Evolutionary conservation across 1,140 invertebrate genomes (phyloP).

Genomic region (Lanistes nyassanus): DNA sequence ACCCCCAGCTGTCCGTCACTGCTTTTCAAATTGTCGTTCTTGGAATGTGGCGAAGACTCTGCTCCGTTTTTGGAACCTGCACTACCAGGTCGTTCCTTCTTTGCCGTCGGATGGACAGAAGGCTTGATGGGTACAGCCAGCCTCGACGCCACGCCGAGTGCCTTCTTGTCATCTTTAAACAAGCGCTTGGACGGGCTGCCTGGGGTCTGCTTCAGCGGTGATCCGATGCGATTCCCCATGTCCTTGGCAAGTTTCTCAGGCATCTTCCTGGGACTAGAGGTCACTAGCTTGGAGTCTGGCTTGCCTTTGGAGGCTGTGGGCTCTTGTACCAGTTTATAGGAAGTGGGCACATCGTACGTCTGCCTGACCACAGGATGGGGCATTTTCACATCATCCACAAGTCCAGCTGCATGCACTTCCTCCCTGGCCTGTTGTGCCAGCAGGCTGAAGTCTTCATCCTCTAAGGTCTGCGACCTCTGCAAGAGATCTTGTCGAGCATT

Average conservation of each 20-base stretch:
- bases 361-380: not conserved
- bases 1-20: too few relatives aligned
- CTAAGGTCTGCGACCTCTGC: conserved; percentile 51
- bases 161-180: conserved; percentile 56
- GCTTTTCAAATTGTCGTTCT: too few relatives aligned
- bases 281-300: conserved; percentile 15
- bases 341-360: not conserved
- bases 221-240: conserved; percentile 53
- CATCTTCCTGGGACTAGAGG: conserved; percentile 55
- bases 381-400: not conserved
- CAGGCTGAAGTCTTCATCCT: conserved; percentile 42
- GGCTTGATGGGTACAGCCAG: conserved; percentile 44
- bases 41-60: not conserved
- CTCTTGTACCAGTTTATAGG: not conserved
- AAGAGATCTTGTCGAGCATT: conserved; percentile 42
- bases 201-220: conserved; percentile 42
- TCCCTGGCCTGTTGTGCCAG: conserved; percentile 1
- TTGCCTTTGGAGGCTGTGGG: conserved; percentile 23
- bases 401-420: not conserved
- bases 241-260: conserved; percentile 59
- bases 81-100: conserved; percentile 35
- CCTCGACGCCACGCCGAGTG: conserved; percentile 37
- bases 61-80: not conserved
- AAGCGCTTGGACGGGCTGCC: conserved; percentile 52
- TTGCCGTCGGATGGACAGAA: conserved; percentile 36